Evolutionary conservation across 2,888 invertebrate species (phyloP).

Genomic region (Cordylochernes scorpioides): DNA sequence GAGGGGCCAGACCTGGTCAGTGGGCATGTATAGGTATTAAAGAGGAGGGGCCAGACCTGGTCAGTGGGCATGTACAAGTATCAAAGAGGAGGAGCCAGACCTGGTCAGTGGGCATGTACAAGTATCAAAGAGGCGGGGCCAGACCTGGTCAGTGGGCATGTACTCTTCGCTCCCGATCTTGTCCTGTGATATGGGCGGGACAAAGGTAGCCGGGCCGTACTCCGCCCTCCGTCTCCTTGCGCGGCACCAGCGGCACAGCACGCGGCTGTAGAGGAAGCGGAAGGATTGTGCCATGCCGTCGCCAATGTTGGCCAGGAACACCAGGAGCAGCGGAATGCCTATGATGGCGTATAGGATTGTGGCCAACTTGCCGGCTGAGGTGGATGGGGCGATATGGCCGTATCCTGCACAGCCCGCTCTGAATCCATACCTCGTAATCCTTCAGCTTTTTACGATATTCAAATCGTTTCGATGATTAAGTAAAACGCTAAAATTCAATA

Average conservation of each 20-base stretch:
- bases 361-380: conserved; percentile 10
- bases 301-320: conserved; percentile 11
- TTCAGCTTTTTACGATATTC: too few relatives aligned
- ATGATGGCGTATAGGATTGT: conserved; percentile 9
- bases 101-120: too few relatives aligned
- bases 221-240: conserved; percentile 13
- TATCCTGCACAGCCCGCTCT: conserved; percentile 17
- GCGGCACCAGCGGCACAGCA: conserved; percentile 16
- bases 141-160: conserved; percentile 17
- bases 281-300: conserved; percentile 9
- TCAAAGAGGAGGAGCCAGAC: too few relatives aligned
- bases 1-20: too few relatives aligned
- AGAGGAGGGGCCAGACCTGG: too few relatives aligned
- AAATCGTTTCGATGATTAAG: too few relatives aligned
- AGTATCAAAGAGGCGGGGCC: too few relatives aligned
- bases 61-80: too few relatives aligned
- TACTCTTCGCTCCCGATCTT: conserved; percentile 16
- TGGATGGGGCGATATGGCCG: conserved; percentile 17
- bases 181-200: conserved; percentile 13
- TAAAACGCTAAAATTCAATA: too few relatives aligned
- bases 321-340: conserved; percentile 8
- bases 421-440: too few relatives aligned
- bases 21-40: too few relatives aligned
- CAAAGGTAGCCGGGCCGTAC: conserved; percentile 9
- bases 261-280: conserved; percentile 13